Base-by-base conservation (phyloP, 1,140 invertebrate species). In the Heliconius eleuchia region DNA sequence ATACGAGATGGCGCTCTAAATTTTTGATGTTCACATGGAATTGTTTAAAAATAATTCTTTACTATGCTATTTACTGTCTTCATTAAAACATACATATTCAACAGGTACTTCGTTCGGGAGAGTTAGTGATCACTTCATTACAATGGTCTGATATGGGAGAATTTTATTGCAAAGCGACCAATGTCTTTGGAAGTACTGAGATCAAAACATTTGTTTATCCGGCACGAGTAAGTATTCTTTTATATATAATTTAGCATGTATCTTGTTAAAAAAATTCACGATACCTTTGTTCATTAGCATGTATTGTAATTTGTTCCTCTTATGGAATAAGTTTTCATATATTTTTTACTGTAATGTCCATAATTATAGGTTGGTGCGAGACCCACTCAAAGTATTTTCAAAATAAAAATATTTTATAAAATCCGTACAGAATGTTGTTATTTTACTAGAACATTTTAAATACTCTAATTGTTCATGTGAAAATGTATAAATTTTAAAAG, bases 141-240 rank as follows among this genome's bases (percentile, higher is more conserved):
- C 95, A 92, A 42, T 98, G 97, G 97, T 92, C 94, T 42, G 97
- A 98, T 86, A 98, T 98, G 97, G 97, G 97, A 70, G 95, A 95
- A 42, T 98, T 97, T 94, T 96, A 94, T 16, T 98, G 98, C 87
- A 94, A 96, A 8, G 97, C 97, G 9, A 94, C 95, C 73, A 98
- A 98, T 91, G 80, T 92, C 1, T 93, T 95, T 72, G 97, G 97
- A 19, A 94, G 95, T 66, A 96, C 97, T 82, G 90, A 92, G 13
- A 95, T 95, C 18, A 95, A 96, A 27, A 97, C 97, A 27, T 98
- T 98, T 93, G 93, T 98, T 16, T 98, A 98, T 91, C 97, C 98
- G n/a, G 96, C 97, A 34, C 84, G 84, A 83, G 92, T 93, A 19
- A 86, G 89, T 87, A 72, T 70, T 19, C 16, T 46, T 46, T 46